These are phyloP conservation scores for Labeo calbasu DNA, from an alignment of 2,797 vertebrate genomes.

Conservation along the genomic window DNA sequence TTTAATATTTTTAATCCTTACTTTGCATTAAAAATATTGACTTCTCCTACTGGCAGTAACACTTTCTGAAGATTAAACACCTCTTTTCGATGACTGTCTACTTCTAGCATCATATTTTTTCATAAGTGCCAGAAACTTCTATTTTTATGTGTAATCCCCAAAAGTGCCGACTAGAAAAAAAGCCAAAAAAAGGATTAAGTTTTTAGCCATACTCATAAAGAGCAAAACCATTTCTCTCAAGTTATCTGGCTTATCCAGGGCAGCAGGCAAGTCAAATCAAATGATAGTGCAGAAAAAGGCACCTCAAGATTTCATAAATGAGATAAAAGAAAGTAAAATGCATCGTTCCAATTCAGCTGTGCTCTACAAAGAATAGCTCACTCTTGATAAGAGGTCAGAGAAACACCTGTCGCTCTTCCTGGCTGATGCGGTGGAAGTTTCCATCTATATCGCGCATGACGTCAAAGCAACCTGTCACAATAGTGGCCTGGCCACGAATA, in stretches of 20 bases:
- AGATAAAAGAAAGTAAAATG: neutral
- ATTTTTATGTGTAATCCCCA: neutral
- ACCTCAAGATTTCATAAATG: neutral
- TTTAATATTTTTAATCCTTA: neutral
- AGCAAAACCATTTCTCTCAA: neutral
- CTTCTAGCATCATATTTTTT: neutral
- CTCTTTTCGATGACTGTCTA: neutral
- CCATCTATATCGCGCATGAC: slow-evolving; percentile 17
- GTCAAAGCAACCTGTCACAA: slow-evolving; percentile 38
- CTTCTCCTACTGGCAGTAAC: neutral
- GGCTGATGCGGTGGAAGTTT: slow-evolving; percentile 6
- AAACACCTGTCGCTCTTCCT: slow-evolving; percentile 30
- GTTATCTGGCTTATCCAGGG: neutral
- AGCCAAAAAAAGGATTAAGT: neutral
- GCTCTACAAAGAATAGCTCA: neutral
- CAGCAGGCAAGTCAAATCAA: neutral
- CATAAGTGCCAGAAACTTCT: neutral
- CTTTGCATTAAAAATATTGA: neutral
- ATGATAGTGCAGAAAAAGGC: neutral
- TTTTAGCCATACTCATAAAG: neutral
- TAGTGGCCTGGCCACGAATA: slow-evolving; percentile 11
- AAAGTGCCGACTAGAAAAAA: neutral
- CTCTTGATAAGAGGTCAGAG: slow-evolving; percentile 7
- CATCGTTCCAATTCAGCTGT: neutral
- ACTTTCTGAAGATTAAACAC: neutral